Evolutionary conservation across 2,113 vertebrate genomes (phyloP), one percentile per base, ranked within the genome.

Genomic region (Telmatochromis brachygnathus): DNA sequence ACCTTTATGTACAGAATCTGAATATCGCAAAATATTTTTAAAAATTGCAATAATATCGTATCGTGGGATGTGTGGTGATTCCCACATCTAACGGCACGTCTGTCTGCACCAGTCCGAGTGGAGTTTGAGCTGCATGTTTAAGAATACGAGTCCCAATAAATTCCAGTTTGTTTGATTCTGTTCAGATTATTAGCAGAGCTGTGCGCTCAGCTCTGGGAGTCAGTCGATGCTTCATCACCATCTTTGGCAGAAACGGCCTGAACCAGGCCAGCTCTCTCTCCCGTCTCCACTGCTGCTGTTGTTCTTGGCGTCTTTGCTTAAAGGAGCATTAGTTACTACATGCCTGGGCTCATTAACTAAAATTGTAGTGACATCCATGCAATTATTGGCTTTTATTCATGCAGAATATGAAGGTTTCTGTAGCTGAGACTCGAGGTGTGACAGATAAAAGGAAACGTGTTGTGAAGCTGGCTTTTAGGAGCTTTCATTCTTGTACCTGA

Each of bases 1-100:
- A n/a, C n/a, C 42, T 45, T 15, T 45, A 45, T 15, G 42, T 45
- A 45, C 42, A 45, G 6, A 45, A 45, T 45, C 42, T 45, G 42
- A 45, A 45, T 45, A 45, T 45, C 13, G 0, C 6, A 4, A 45
- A 45, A 45, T 15, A 45, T 45, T 45, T 15, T 4, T 0, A 4
- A 7, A 15, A 15, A 15, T 4, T 7, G 6, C 13, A 45, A 45
- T 45, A 45, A 45, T 45, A 45, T 42, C 9, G 3, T 9, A 35
- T 35, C 8, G 8, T 33, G 33, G 23, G 23, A 23, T 45, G 42
- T 45, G 0, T 45, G 42, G 13, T 7, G 42, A 7, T 45, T 15
- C 42, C 42, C 42, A 45, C 42, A 13, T 45, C 42, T 45, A 15
- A n/a, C 1, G 19, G 14, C 51, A 30, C 56, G 21, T 7, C 42